Evolutionary conservation across 1,140 invertebrate genomes (phyloP).

Genomic region (Saccostrea glomerata): DNA sequence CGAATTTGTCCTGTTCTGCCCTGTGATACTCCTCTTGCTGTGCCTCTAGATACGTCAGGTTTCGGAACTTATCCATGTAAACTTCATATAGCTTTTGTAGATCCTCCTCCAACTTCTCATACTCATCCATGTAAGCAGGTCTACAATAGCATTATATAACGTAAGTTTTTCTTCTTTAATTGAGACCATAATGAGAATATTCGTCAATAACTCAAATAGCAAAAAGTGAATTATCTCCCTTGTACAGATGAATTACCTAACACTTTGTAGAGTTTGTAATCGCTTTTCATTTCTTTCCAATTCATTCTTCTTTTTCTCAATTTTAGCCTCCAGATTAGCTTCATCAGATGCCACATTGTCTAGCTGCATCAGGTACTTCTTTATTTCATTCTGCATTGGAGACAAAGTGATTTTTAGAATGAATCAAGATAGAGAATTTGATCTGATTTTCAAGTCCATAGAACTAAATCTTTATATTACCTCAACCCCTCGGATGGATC

Average conservation of each 20-base stretch:
- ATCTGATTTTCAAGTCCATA: background rate
- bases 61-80: conserved; percentile 93
- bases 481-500: conserved; percentile 83
- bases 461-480: conserved; percentile 62
- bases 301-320: conserved; percentile 93
- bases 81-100: conserved; percentile 91
- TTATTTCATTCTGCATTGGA: conserved; percentile 83
- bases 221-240: background rate
- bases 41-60: conserved; percentile 90
- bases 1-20: conserved; percentile 85
- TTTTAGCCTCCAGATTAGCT: conserved; percentile 92
- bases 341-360: conserved; percentile 92
- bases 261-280: conserved; percentile 92
- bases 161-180: too few species aligned
- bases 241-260: conserved; percentile 82
- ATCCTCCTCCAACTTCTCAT: conserved; percentile 93
- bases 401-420: background rate
- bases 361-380: conserved; percentile 86
- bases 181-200: too few species aligned
- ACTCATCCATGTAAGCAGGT: conserved; percentile 98
- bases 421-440: background rate
- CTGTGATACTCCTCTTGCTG: conserved; percentile 86
- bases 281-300: conserved; percentile 95
- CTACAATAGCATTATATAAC: conserved; percentile 79
- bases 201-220: background rate